Evolutionary conservation across 2,888 invertebrate genomes (phyloP), one percentile per base, ranked within the genome.

Genomic region (Tenthredo amoena): DNA sequence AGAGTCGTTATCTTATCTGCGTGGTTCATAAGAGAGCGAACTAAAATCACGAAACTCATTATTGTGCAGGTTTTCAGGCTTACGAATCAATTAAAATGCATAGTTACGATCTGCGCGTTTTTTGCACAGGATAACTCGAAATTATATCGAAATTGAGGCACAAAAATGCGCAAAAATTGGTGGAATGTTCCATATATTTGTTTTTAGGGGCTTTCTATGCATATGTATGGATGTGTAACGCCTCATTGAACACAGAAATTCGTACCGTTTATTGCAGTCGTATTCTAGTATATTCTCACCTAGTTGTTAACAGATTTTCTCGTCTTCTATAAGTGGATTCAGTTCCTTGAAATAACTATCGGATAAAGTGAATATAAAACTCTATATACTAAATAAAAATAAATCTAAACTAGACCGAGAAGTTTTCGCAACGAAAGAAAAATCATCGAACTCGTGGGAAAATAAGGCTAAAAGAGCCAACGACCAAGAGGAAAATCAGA

Each of bases 231-330:
- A 74, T 12, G 76, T 76, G 76, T 31, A 50, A 76, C 62, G 40
- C 40, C 58, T 81, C 81, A 58, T n/a, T 81, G 37, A 79, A 55
- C 12, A 58, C 81, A 37, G n/a, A 62, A 58, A 37, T 62, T 37
- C 0, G 58, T 12, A 58, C 10, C 5, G 6, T 6, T 82, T 47
- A 68, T 47, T 65, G 26, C 47, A 2, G 65, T 65, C 37, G 9
- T 31, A 50, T 50, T 76, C 34, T 58, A 15, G 2, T 40, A 62
- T 81, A 21, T 50, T 50, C 3, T 37, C 12, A 21, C 21, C 34
- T 26, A 31, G 65, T 65, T 47, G 43, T 65, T 65, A 37, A 43
- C 43, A 47, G 47, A 68, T 34, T 68, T 68, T 82, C 31, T 55
- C 18, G 26, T 26, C 40, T 31, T 2, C 12, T 34, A 18, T 0